A percentile compares a stretch with the other conserved stretches of the same genome.
These are phyloP conservation scores for Danio aesculapii DNA, from an alignment of 2,797 vertebrate genomes.

Conservation along the genomic window DNA sequence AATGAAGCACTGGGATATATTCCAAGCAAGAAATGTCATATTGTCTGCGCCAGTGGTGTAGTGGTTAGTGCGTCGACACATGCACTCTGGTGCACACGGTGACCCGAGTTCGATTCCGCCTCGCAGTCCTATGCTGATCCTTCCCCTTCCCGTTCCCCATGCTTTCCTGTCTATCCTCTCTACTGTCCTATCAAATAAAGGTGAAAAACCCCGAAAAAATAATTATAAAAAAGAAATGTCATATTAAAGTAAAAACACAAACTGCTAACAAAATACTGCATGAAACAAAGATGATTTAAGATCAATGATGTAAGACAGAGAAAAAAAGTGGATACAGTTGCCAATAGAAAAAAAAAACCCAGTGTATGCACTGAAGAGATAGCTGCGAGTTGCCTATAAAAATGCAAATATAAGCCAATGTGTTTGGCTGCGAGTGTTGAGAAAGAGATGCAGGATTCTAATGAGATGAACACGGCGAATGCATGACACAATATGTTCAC, in stretches of 20 bases:
- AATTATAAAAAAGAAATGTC: background rate
- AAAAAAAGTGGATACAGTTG: constrained; percentile 2
- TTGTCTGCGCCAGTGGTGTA: too few relatives aligned
- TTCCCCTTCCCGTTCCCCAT: too few relatives aligned
- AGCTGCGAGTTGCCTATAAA: constrained; percentile 57
- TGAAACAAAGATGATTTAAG: constrained; percentile 22
- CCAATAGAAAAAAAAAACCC: constrained; percentile 17
- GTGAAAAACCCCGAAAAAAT: too few relatives aligned
- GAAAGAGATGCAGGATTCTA: constrained; percentile 37
- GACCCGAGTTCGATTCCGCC: too few relatives aligned
- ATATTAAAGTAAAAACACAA: background rate
- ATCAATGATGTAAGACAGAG: background rate
- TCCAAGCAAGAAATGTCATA: background rate
- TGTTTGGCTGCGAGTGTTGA: constrained; percentile 43
- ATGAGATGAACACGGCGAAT: constrained; percentile 26
- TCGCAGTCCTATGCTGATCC: too few relatives aligned
- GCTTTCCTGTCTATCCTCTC: too few relatives aligned
- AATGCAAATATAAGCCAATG: constrained; percentile 59
- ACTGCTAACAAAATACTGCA: background rate
- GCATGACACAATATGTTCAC: background rate
- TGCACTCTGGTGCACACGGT: too few relatives aligned
- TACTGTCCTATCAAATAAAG: too few relatives aligned
- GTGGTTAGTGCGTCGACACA: too few relatives aligned
- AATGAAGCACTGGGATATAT: background rate
- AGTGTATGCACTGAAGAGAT: constrained; percentile 52